Evolutionary conservation across 2,113 vertebrate species (phyloP), one percentile per base, ranked within the genome.

Genomic region (Stomatorhinus ivindoensis): DNA sequence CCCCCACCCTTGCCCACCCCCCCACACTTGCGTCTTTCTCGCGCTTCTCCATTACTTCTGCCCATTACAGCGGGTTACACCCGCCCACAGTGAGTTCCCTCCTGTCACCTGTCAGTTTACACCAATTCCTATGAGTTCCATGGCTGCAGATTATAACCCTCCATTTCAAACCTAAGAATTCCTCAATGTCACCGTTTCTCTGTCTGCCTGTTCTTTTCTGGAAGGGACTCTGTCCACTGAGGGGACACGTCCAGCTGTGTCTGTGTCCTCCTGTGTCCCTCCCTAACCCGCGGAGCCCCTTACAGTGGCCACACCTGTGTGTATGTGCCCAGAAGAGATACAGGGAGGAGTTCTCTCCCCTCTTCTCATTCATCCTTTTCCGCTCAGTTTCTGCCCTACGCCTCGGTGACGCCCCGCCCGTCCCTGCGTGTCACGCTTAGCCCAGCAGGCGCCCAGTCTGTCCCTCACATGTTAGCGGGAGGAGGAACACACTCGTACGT

Each of bases 241-340:
- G 69, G 6, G 5, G 31, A 76, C 31, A 31, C 6, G 39, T 87
- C 17, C 39, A 21, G 35, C 53, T 61, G 53, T 46, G 44, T 39
- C 50, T 44, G 39, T 7, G 88, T 48, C 48, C 48, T 46, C 44
- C 87, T 76, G 82, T 90, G 82, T 80, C 47, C 8, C 90, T 87
- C 61, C 17, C 24, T 4, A 27, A 53, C 80, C 48, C 31, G 47
- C 87, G 3, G 46, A 24, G 13, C 58, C 87, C 73, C 80, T 31
- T 61, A 48, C 80, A 92, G 35, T 88, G 92, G 92, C 91, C 91
- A 90, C 86, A 90, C 35, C 83, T 91, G 91, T 93, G 91, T 90
- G 92, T 93, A 92, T 88, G 35, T 84, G 61, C 61, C 10, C 9
- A 13, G 88, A 83, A 92, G 92, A 91, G 91, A 93, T 93, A 11